Conservation (phyloP, 2,113 vertebrate genomes). For the Anoplopoma fimbria region DNA sequence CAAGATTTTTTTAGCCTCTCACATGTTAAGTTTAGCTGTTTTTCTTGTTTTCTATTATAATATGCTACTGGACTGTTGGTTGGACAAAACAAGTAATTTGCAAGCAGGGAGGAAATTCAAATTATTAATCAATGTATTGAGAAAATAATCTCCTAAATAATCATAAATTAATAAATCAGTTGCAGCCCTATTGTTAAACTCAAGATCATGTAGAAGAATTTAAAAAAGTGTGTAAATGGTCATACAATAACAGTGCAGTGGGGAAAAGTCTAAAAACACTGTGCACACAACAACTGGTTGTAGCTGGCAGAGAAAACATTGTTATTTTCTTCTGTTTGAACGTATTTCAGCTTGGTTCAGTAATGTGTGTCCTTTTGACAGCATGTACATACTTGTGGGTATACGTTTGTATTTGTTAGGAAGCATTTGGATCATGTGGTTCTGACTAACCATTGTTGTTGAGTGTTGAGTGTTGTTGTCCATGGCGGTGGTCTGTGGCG, state of each 20-base stretch:
- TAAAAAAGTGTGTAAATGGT: background rate
- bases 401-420: slow-evolving; percentile 44
- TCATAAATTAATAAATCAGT: background rate
- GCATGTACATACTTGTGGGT: slow-evolving; percentile 7
- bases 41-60: background rate
- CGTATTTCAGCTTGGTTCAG: slow-evolving; percentile 8
- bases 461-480: slow-evolving; percentile 41
- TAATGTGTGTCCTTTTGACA: slow-evolving; percentile 16
- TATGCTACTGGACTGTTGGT: background rate
- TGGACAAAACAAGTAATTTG: background rate
- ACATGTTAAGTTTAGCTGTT: background rate
- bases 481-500: slow-evolving; percentile 28
- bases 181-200: background rate
- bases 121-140: background rate
- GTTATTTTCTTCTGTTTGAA: slow-evolving; percentile 37
- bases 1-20: background rate
- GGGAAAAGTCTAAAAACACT: background rate
- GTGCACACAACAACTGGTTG: slow-evolving; percentile 3
- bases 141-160: background rate
- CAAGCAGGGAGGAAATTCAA: background rate
- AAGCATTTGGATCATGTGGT: slow-evolving; percentile 6
- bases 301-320: slow-evolving; percentile 15
- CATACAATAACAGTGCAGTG: background rate
- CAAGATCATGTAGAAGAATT: background rate
- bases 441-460: slow-evolving; percentile 33